Evolutionary conservation across 2,797 vertebrate species (phyloP).

Genomic region (Cercopithecus mitis): DNA sequence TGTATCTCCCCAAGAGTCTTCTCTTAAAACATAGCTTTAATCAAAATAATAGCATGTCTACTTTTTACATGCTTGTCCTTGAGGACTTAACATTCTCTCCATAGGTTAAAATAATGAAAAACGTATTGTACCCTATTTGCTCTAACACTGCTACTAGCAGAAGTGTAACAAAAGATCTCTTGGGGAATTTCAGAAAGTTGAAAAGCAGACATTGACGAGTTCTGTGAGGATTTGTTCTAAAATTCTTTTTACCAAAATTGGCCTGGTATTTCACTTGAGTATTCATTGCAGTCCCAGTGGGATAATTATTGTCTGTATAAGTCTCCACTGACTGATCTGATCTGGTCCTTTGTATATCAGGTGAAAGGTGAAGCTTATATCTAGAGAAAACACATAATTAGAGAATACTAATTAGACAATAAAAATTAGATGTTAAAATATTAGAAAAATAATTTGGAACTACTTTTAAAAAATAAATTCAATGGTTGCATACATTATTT

Average conservation of each 20-base stretch:
- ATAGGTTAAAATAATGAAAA: background rate
- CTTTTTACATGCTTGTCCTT: background rate
- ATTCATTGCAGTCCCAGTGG: background rate
- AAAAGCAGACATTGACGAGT: background rate
- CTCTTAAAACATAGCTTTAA: background rate
- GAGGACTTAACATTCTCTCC: background rate
- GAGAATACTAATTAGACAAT: background rate
- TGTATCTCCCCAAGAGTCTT: background rate
- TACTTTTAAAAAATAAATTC: background rate
- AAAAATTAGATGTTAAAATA: background rate
- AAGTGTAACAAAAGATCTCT: background rate
- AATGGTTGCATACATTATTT: background rate
- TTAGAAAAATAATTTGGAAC: background rate
- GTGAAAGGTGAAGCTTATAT: background rate
- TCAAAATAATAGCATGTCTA: background rate
- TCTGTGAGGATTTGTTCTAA: conserved; percentile 18
- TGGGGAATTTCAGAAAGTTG: background rate
- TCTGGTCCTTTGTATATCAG: background rate
- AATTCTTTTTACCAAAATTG: background rate
- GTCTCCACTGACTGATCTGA: background rate
- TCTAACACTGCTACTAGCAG: background rate
- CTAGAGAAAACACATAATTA: background rate
- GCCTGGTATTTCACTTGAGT: background rate
- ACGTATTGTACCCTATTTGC: background rate
- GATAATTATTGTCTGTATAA: background rate